These are phyloP conservation scores for Copidosoma aretas DNA, from an alignment of 2,888 invertebrate species.

Conservation along the genomic window DNA sequence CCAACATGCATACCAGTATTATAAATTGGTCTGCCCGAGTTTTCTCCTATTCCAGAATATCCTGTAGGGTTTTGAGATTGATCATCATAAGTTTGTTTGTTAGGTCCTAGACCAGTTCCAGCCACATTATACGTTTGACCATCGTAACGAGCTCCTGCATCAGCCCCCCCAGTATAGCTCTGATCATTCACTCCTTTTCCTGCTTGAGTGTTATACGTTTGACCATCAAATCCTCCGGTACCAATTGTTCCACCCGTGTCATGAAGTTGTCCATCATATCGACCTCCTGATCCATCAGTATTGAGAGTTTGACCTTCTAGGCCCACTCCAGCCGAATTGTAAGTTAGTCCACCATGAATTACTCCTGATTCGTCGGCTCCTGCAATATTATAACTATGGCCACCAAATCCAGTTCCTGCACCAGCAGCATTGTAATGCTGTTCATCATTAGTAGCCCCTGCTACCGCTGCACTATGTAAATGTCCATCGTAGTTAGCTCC, in stretches of 20 bases:
- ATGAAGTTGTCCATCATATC: conserved; percentile 8
- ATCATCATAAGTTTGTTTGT: conserved; percentile 19
- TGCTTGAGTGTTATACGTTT: conserved; percentile 8
- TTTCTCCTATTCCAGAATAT: conserved; percentile 3
- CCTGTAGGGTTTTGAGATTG: conserved; percentile 24
- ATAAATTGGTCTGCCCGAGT: conserved; percentile 10
- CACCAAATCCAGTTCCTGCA: neutral
- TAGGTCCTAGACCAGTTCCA: conserved; percentile 6
- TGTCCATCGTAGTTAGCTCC: neutral
- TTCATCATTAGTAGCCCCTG: conserved; percentile 7
- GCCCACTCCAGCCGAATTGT: neutral
- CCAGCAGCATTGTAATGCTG: conserved; percentile 3
- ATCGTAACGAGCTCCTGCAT: conserved; percentile 17
- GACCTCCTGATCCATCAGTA: neutral
- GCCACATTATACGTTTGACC: conserved; percentile 29
- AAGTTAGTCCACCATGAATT: conserved; percentile 7
- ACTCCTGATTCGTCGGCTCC: neutral
- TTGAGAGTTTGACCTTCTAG: conserved; percentile 11
- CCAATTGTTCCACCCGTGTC: conserved; percentile 4
- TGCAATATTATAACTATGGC: conserved; percentile 10
- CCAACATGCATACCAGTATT: conserved; percentile 12
- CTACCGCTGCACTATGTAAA: neutral
- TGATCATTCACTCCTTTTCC: no score
- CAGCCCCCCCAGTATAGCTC: neutral
- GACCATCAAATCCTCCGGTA: conserved; percentile 29